Evolutionary conservation across 2,797 vertebrate genomes (phyloP).

Genomic region (Sebastes nivosus): DNA sequence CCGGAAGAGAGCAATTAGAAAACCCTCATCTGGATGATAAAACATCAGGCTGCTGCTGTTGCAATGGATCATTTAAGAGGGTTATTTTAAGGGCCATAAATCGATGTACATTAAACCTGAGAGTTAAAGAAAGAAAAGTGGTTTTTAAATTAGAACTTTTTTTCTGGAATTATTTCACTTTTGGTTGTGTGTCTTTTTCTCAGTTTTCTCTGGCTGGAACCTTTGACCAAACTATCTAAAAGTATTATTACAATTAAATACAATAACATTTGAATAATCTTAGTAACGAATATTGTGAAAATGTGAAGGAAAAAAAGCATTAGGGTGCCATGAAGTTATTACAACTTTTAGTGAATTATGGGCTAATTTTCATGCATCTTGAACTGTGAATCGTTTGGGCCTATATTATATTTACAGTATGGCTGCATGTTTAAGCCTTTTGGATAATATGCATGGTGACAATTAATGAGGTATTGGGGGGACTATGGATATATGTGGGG

Average conservation of each 20-base stretch:
- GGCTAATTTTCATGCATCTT: too few relatives aligned
- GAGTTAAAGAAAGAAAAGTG: not conserved
- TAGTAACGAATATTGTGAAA: not conserved
- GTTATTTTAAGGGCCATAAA: not conserved
- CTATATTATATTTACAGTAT: not conserved
- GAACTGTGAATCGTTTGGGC: not conserved
- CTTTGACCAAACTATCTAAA: not conserved
- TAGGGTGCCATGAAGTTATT: not conserved
- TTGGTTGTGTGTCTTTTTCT: not conserved
- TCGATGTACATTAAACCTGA: not conserved
- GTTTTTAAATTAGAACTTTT: not conserved
- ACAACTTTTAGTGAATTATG: not conserved
- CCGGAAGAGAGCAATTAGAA: slow-evolving; percentile 9
- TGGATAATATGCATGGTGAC: not conserved
- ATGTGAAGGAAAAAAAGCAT: not conserved
- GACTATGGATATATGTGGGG: not conserved
- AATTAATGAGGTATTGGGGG: not conserved
- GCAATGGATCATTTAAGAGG: not conserved
- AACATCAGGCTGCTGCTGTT: not conserved
- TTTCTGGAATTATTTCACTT: not conserved
- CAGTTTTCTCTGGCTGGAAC: not conserved
- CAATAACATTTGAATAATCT: not conserved
- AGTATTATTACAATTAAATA: not conserved
- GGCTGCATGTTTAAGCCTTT: not conserved
- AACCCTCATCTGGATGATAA: not conserved